These are phyloP conservation scores for Prenolepis imparis DNA, from an alignment of 2,888 invertebrate genomes.

Conservation along the genomic window DNA sequence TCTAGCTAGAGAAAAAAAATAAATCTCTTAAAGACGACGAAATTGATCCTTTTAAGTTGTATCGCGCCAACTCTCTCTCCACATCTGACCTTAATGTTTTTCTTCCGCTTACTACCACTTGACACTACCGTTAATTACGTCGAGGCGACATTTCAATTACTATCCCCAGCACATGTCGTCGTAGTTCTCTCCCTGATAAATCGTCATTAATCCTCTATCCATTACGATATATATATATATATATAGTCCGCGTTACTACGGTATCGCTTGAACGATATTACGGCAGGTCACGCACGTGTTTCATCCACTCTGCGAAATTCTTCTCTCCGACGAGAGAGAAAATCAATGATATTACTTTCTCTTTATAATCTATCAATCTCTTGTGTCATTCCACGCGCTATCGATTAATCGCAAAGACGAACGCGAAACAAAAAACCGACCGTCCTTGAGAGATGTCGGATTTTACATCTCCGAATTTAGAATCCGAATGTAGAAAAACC, in stretches of 20 bases:
- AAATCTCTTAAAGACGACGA: neutral
- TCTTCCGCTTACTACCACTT: neutral
- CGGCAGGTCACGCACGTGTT: conserved; percentile 44
- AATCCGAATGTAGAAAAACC: conserved; percentile 8
- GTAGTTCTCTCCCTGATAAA: conserved; percentile 8
- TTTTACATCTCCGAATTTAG: conserved; percentile 7
- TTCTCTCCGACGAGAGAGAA: neutral
- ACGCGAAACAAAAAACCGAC: neutral
- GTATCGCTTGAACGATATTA: conserved; percentile 19
- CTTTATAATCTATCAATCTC: neutral
- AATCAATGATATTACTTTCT: neutral
- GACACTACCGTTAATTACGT: neutral
- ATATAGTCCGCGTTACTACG: conserved; percentile 18
- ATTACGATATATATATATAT: conserved; percentile 4
- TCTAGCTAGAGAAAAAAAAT: neutral
- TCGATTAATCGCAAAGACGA: conserved; percentile 1
- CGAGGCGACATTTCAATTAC: conserved; percentile 13
- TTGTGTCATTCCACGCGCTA: neutral
- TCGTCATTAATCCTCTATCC: conserved; percentile 32
- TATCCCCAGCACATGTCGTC: neutral
- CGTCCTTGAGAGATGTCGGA: neutral
- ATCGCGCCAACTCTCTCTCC: neutral
- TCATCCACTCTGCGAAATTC: conserved; percentile 9
- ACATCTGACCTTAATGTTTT: neutral
- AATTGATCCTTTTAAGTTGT: neutral